Conservation (phyloP, 2,113 vertebrate genomes). For the Cinclus mexicanus region DNA sequence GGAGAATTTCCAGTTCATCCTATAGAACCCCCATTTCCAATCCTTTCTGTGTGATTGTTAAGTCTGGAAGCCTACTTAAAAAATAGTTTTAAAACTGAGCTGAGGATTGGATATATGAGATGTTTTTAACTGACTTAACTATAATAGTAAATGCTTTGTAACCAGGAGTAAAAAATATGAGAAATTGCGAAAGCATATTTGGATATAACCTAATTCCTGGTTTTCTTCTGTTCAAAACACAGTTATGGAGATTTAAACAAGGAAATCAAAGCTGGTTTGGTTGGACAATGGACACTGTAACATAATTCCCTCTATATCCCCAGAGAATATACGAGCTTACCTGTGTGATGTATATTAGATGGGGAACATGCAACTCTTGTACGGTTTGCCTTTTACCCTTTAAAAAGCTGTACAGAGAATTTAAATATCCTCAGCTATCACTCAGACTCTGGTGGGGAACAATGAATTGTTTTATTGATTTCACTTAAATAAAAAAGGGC, state of each 20-base stretch:
- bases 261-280: neutral
- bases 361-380: neutral
- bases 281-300: accelerated
- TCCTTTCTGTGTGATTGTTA: neutral
- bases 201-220: neutral
- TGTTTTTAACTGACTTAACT: neutral
- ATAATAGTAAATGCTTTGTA: neutral
- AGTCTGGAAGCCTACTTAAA: neutral
- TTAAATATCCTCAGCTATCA: neutral
- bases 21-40: neutral
- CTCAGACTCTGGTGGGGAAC: neutral
- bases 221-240: neutral
- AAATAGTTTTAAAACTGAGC: neutral
- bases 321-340: neutral
- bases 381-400: neutral
- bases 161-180: neutral
- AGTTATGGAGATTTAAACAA: neutral
- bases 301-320: neutral
- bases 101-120: neutral
- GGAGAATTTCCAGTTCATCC: neutral
- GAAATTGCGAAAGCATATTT: neutral
- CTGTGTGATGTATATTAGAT: neutral
- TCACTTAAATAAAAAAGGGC: neutral
- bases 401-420: neutral
- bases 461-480: neutral